Evolutionary conservation across 2,888 invertebrate species (phyloP), one percentile per base, ranked within the genome.

Genomic region (Tridacna gigas): DNA sequence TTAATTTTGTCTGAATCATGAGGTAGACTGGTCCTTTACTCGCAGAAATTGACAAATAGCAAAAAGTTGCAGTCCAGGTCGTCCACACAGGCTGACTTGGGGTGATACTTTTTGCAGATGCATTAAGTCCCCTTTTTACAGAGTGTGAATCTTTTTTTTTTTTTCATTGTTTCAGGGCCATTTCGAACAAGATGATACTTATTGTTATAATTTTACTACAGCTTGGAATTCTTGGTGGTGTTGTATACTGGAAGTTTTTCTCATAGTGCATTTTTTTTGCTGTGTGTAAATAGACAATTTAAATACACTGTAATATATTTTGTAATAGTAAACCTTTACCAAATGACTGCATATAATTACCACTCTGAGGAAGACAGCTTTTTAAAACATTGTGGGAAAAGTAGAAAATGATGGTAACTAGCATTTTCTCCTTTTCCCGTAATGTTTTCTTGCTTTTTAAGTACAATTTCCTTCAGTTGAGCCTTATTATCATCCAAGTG

Each of bases 101-200:
- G 37, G 37, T 2, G 37, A 7, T 37, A 37, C 37, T 37, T 37
- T 37, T 37, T 37, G 37, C 37, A 37, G 37, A 37, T 37, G 7
- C 37, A 37, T 37, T 37, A 37, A 37, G 37, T 7, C 37, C 37
- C 37, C 37, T 37, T 37, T 37, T 37, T 37, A 4, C 37, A 37
- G 3, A 37, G 37, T 37, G 7, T 37, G 25, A 66, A 67, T 15
- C 5, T 15, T 3, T 56, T 56, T 20, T 56, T 11, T 20, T 51
- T 75, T 80, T 66, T 79, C 66, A 82, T 61, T 82, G 73, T 91
- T 93, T 73, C 90, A 96, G 97, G 94, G 96, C 97, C 74, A 93
- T 97, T 56, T 97, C 97, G 82, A 97, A 97, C 94, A 97, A 97
- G 94, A 94, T 97, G 74, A 96, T 97, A 80, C 94, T 97, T 66